Percentiles rank a stretch among this genome's conserved stretches.
phyloP scores from a whole-genome alignment of 2,797 vertebrate species.

The Notoglanidium macrostoma region DNA sequence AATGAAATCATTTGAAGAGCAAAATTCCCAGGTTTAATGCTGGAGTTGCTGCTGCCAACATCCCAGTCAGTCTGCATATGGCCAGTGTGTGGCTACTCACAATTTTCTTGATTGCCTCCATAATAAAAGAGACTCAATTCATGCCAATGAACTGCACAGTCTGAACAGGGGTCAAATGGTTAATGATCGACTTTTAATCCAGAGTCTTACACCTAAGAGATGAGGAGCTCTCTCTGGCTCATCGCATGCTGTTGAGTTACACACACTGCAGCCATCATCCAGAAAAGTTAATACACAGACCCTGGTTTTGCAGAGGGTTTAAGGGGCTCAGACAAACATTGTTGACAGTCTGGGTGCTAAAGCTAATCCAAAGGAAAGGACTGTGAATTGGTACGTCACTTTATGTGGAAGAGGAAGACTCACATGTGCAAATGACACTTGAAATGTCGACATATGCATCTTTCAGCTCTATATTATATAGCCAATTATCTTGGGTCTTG shows the following conservation, averaged over 20 bases:
- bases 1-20: too few species aligned
- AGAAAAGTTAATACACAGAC: conserved; percentile 5
- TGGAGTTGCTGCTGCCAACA: background rate
- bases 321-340: background rate
- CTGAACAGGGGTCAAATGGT: background rate
- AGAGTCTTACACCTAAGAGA: background rate
- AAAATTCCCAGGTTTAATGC: background rate
- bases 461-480: background rate
- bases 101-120: background rate
- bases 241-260: background rate
- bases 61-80: background rate
- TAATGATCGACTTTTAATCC: background rate
- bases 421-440: background rate
- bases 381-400: background rate
- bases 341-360: background rate
- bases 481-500: background rate
- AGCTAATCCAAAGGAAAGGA: background rate
- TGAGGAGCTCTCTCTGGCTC: background rate
- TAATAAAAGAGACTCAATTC: background rate
- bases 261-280: background rate
- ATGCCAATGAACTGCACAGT: background rate
- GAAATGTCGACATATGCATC: background rate
- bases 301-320: background rate
- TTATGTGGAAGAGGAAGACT: background rate
- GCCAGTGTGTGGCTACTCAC: background rate